Percentiles rank a stretch among this genome's conserved stretches.
Evolutionary conservation across 2,888 invertebrate genomes (phyloP).

Genomic region (Drosophila nr. perissopoda): DNA sequence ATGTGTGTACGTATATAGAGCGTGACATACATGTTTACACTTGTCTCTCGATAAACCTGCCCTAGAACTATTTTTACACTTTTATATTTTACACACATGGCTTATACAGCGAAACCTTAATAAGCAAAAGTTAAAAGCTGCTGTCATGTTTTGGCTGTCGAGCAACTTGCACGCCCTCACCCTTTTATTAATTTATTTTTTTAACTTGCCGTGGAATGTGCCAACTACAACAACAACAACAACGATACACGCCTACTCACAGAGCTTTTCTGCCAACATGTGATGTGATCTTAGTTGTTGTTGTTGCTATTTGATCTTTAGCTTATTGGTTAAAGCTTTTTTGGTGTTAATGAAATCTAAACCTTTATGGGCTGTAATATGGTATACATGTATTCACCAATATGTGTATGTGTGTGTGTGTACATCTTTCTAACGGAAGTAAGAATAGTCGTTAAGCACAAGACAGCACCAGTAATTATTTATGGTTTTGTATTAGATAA

Average conservation of each 20-base stretch:
- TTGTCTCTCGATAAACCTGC: slow-evolving; percentile 41
- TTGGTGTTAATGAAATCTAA: slow-evolving; percentile 24
- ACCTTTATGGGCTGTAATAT: slow-evolving; percentile 19
- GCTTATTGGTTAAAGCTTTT: slow-evolving; percentile 39
- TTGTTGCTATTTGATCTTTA: slow-evolving; percentile 43
- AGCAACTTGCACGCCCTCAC: slow-evolving; percentile 61
- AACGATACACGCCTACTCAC: slow-evolving; percentile 31
- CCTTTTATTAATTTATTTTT: slow-evolving; percentile 22
- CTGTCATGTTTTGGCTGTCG: slow-evolving; percentile 59
- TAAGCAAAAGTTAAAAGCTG: slow-evolving; percentile 41
- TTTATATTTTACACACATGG: not conserved
- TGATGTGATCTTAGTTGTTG: slow-evolving; percentile 36
- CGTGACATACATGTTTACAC: slow-evolving; percentile 42
- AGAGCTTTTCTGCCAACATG: slow-evolving; percentile 46
- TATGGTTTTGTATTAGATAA: slow-evolving; percentile 23
- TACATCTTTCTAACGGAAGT: slow-evolving; percentile 12
- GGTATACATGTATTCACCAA: not conserved
- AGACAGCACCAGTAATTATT: slow-evolving; percentile 5
- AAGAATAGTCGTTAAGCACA: not conserved
- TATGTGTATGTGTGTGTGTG: not conserved
- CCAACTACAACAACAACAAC: slow-evolving; percentile 25
- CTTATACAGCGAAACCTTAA: slow-evolving; percentile 35
- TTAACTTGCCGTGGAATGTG: slow-evolving; percentile 31
- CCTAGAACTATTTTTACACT: slow-evolving; percentile 61
- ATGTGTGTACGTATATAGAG: slow-evolving; percentile 11